Base-by-base conservation (phyloP, 2,888 invertebrate species). In the Ethmia dodecea region DNA sequence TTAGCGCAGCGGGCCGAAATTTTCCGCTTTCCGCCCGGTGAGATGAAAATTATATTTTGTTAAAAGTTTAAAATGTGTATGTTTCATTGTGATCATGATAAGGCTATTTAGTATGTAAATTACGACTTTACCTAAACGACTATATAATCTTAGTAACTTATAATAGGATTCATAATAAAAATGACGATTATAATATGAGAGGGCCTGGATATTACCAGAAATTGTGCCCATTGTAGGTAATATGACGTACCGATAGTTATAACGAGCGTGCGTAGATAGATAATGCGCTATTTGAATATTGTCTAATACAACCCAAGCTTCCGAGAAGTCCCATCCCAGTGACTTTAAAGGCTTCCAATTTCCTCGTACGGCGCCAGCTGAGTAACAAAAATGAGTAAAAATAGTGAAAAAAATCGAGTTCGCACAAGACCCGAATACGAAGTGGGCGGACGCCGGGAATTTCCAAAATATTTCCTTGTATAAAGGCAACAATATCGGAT, bases 401-500 rank as follows among this genome's bases (percentile, higher is more conserved):
- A 66, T 62, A 53, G 47, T 58, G 60, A 54, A 50, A 54, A 52
- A 60, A 44, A 51, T 52, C 47, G 44, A 51, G 47, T 43, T 50
- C 49, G 42, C 33, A 41, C 55, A 46, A 47, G 61, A 47, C 47
- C 55, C 55, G 51, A 60, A 60, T 60, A 56, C 55, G 56, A 52
- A 59, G 58, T 49, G 61, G 58, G 60, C 54, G 65, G 60, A 62
- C 54, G 63, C 47, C 40, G 55, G 50, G 52, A 64, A 69, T 66
- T 69, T 64, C 51, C 59, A 57, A 71, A 73, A 73, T 69, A 70
- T 76, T 74, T 74, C 64, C 72, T 66, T 64, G 65, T 73, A 69
- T 65, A 67, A 67, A 63, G 59, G 66, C 70, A 70, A 76, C 80
- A 79, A 83, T 80, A 84, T 81, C 67, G 75, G 74, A 69, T 78